A percentile compares a stretch with the other conserved stretches of the same genome.
Evolutionary conservation across 2,888 invertebrate genomes (phyloP).

Genomic region (Altica lythri): DNA sequence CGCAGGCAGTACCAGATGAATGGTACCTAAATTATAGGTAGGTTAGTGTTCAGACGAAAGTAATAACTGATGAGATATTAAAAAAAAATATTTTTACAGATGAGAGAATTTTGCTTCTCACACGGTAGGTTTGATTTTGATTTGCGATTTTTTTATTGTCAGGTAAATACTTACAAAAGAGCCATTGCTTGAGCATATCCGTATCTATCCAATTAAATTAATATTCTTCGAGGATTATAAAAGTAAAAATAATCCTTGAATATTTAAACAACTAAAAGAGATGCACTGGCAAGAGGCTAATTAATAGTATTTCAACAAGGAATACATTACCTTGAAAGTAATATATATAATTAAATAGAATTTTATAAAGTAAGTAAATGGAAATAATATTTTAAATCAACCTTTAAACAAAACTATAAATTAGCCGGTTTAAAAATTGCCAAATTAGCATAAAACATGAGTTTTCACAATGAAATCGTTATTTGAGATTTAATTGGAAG

Average conservation of each 20-base stretch:
- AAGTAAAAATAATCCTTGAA: no score
- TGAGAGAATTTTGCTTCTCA: conserved; percentile 4
- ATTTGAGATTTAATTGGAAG: not conserved
- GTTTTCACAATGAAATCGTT: not conserved
- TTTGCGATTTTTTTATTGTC: no score
- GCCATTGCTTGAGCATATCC: no score
- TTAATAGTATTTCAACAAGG: no score
- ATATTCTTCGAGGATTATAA: no score
- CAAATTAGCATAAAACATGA: not conserved
- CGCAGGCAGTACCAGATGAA: conserved; percentile 25
- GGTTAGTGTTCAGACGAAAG: conserved; percentile 30
- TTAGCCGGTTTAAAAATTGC: not conserved
- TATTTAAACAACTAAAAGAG: no score
- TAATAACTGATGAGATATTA: conserved; percentile 15
- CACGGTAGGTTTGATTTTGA: not conserved
- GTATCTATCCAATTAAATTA: no score
- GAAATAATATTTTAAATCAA: conserved; percentile 5
- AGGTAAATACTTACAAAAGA: no score
- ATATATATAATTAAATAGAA: no score
- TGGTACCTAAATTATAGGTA: conserved; percentile 31
- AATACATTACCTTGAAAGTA: no score
- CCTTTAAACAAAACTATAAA: conserved; percentile 5
- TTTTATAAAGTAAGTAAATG: no score
- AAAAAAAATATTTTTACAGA: conserved; percentile 16
- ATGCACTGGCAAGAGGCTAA: no score